Conservation (phyloP, 2,888 invertebrate genomes). For the Chesias legatella region DNA sequence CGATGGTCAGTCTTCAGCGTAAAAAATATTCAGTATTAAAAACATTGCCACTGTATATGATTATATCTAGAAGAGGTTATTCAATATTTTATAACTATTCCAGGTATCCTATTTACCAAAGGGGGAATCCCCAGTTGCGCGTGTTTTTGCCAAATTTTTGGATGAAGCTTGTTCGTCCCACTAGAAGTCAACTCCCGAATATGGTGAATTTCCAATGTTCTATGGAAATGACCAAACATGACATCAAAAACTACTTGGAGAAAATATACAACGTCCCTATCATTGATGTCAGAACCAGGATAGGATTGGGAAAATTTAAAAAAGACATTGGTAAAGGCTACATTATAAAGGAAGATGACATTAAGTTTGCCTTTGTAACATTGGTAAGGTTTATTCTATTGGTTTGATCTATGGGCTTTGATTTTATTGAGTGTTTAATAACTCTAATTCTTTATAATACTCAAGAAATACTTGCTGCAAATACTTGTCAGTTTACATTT, state of each 20-base stretch:
- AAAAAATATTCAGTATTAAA: too few species aligned
- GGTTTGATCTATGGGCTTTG: too few species aligned
- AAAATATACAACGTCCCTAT: constrained; percentile 96
- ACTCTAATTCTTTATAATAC: too few species aligned
- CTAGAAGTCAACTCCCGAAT: constrained; percentile 85
- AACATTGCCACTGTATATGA: too few species aligned
- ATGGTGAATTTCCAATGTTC: constrained; percentile 94
- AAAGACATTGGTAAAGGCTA: constrained; percentile 82
- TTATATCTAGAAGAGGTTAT: too few species aligned
- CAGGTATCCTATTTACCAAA: constrained; percentile 94
- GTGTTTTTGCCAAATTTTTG: constrained; percentile 98
- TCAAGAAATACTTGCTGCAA: too few species aligned
- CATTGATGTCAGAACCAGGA: constrained; percentile 87
- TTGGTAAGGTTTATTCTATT: constrained; percentile 86
- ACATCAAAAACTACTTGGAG: constrained; percentile 95
- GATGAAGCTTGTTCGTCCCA: constrained; percentile 93
- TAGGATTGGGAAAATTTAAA: constrained; percentile 85
- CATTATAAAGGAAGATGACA: constrained; percentile 90
- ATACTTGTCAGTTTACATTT: too few species aligned
- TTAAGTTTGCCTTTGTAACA: constrained; percentile 88
- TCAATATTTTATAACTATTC: too few species aligned
- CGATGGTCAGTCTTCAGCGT: constrained; percentile 49
- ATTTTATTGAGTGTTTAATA: too few species aligned
- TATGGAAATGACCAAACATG: constrained; percentile 94
- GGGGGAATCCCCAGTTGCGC: constrained; percentile 95